Base-by-base conservation (phyloP, 2,113 vertebrate species). In the Labrus mixtus region DNA sequence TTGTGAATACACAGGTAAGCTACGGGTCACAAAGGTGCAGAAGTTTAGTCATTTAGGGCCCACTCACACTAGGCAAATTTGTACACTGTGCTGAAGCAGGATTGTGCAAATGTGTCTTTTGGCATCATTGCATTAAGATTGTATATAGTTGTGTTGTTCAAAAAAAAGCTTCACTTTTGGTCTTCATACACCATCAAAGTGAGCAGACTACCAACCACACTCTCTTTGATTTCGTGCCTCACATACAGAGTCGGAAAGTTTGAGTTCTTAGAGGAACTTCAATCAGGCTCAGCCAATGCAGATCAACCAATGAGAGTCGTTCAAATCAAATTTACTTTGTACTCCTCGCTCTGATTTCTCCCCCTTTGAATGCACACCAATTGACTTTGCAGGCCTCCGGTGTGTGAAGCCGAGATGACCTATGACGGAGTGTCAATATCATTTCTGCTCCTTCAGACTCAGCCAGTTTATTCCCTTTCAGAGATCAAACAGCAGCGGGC, bases 401-500 rank as follows among this genome's bases (percentile, higher is more conserved):
- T 48, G 46, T 58, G 73, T 6, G 41, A 83, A 37, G 65, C 29
- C 43, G 50, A 68, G 82, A 89, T 91, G 89, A 90, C 89, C 91
- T 91, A 87, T 87, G 81, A 81, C 78, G 56, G 66, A 5, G 78
- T 0, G 46, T 77, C 79, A 76, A 46, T 65, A 72, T 82, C 23
- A 54, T 84, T 71, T 53, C 64, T 71, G 58, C 76, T 83, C 87
- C 76, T 83, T 87, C 48, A 79, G 82, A 79, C 84, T 81, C 67
- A 36, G 79, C 62, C 85, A 59, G 83, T 89, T 87, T 87, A 72
- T 63, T 59, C 20, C 83, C 81, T 90, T 91, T 90, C 12, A 62
- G 59, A 87, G 79, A 93, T 93, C 87, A 94, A 91, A 93, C 60
- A 75, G 83, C 43, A 10, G 0, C 9, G 70, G 56, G 56, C 23